These are phyloP conservation scores for Thyatira batis DNA, from an alignment of 2,888 invertebrate genomes.

Conservation along the genomic window DNA sequence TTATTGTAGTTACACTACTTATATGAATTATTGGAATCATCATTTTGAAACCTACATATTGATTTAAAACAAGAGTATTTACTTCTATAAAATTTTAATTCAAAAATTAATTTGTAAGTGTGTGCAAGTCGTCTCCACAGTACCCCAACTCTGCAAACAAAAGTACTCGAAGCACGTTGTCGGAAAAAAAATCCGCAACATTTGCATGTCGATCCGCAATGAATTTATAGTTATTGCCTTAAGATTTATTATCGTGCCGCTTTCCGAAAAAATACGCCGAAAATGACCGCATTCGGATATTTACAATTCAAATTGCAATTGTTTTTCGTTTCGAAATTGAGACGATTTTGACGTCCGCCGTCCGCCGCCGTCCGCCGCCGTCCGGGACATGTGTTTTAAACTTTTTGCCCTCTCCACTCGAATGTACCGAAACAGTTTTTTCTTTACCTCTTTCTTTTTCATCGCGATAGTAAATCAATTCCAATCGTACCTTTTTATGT, in stretches of 20 bases:
- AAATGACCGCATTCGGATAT: slow-evolving; percentile 72
- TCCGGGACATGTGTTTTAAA: slow-evolving; percentile 61
- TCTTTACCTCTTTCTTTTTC: slow-evolving; percentile 44
- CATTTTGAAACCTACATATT: no score
- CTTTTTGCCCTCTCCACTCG: slow-evolving; percentile 20
- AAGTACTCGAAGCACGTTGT: slow-evolving; percentile 63
- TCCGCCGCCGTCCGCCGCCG: no score
- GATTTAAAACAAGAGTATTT: no score
- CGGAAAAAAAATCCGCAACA: slow-evolving; percentile 74
- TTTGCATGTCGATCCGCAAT: slow-evolving; percentile 82
- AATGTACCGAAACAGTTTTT: slow-evolving; percentile 12
- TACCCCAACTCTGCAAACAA: slow-evolving; percentile 44
- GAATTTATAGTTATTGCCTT: slow-evolving; percentile 81
- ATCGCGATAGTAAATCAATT: slow-evolving; percentile 68
- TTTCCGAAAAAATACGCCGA: slow-evolving; percentile 73
- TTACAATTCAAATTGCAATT: slow-evolving; percentile 79
- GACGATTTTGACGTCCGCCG: slow-evolving; percentile 77
- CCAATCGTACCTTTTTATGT: slow-evolving; percentile 46
- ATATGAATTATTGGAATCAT: no score
- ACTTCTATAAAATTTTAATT: slow-evolving; percentile 2
- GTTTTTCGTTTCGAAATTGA: slow-evolving; percentile 77
- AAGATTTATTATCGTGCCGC: slow-evolving; percentile 75
- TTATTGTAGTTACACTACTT: no score
- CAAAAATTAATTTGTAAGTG: background rate
- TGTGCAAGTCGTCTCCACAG: slow-evolving; percentile 36